Conservation (phyloP, 2,888 invertebrate genomes). For the Apamea epomidion region DNA sequence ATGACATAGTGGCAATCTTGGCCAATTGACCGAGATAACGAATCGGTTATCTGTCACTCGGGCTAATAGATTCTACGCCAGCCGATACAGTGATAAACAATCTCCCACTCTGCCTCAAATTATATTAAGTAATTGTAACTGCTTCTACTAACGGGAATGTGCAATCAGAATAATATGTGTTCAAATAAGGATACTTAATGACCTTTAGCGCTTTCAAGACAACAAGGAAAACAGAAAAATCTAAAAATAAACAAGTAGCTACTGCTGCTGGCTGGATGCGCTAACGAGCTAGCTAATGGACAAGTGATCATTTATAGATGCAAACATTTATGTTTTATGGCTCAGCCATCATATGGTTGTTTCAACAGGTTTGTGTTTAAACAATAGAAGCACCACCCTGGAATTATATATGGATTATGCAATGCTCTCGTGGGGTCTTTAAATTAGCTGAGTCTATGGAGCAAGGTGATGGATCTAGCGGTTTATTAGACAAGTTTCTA, state of each 20-base stretch:
- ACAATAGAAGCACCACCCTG: background rate
- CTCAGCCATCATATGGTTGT: background rate
- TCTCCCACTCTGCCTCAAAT: conserved; percentile 11
- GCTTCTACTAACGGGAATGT: background rate
- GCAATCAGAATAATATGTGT: background rate
- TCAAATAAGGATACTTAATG: conserved; percentile 17
- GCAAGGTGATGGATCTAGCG: background rate
- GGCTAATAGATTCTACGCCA: conserved; percentile 60
- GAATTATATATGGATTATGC: conserved; percentile 5
- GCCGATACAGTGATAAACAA: conserved; percentile 50
- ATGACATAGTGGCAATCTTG: conserved; percentile 52
- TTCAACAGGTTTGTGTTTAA: conserved; percentile 6
- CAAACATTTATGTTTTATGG: conserved; percentile 22
- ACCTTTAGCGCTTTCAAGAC: conserved; percentile 28
- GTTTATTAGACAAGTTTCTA: conserved; percentile 9
- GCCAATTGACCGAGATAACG: conserved; percentile 65
- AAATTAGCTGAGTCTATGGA: background rate
- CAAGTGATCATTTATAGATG: conserved; percentile 54
- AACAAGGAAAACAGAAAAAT: conserved; percentile 56
- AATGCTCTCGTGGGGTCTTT: background rate
- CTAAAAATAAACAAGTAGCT: conserved; percentile 40
- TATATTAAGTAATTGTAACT: conserved; percentile 4
- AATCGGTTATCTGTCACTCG: conserved; percentile 64
- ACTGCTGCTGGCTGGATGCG: conserved; percentile 15
- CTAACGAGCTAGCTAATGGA: conserved; percentile 49